A percentile compares a stretch with the other conserved stretches of the same genome.
Conservation (phyloP, 2,797 vertebrate species). For the Pangasius macronema region DNA sequence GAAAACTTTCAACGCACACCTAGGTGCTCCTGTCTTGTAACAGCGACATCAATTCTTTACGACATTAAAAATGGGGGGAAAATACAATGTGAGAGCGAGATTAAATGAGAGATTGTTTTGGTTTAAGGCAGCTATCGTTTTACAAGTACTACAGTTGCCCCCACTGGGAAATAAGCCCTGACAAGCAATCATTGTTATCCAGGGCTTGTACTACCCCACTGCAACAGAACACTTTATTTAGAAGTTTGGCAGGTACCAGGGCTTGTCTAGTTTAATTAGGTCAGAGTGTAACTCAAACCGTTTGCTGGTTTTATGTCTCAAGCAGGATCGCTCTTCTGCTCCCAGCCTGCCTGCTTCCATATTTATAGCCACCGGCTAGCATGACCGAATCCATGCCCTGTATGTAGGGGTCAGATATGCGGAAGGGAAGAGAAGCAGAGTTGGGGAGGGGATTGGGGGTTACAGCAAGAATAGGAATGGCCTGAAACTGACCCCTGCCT, state of each 20-base stretch:
- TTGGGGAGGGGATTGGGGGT: constrained; percentile 33
- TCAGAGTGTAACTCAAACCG: constrained; percentile 69
- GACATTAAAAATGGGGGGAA: constrained; percentile 18
- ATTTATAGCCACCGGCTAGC: constrained; percentile 71
- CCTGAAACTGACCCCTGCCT: constrained; percentile 64
- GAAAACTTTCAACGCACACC: constrained; percentile 38
- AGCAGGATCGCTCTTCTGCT: constrained; percentile 70
- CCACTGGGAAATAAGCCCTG: constrained; percentile 66
- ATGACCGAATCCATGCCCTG: constrained; percentile 66
- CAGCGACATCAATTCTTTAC: constrained; percentile 42
- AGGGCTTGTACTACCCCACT: constrained; percentile 59
- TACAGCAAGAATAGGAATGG: not conserved
- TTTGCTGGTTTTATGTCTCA: constrained; percentile 63
- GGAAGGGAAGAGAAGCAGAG: constrained; percentile 59
- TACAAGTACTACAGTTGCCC: constrained; percentile 57
- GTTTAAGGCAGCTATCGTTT: constrained; percentile 66
- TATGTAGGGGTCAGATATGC: constrained; percentile 13
- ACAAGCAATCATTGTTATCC: constrained; percentile 62
- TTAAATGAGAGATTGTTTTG: constrained; percentile 54
- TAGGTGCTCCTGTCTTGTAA: constrained; percentile 19
- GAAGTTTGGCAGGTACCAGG: constrained; percentile 67
- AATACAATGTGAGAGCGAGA: constrained; percentile 39
- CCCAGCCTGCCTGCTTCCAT: constrained; percentile 69
- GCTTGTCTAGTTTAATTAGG: constrained; percentile 74
- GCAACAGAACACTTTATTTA: constrained; percentile 69